Percentiles rank a stretch among this genome's conserved stretches.
phyloP scores from a whole-genome alignment of 2,797 vertebrate species.

The Chanos chanos region DNA sequence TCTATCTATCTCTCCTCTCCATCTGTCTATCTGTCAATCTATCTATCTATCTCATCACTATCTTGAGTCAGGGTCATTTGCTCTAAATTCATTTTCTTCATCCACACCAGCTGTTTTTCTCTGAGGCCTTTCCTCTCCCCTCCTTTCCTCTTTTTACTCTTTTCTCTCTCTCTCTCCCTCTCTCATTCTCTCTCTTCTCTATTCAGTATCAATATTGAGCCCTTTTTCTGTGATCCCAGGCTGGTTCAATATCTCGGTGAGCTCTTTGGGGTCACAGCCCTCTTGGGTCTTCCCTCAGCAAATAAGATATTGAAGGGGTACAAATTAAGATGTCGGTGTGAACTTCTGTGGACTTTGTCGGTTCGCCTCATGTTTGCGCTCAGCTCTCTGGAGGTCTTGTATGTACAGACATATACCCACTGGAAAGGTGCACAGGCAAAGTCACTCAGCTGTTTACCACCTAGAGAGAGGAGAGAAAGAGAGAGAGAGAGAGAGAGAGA shows the following conservation, averaged over 20 bases:
- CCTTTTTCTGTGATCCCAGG: conserved; percentile 46
- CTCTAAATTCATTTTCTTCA: too few relatives aligned
- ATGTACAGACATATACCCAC: conserved; percentile 4
- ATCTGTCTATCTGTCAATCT: neutral
- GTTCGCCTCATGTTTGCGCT: conserved; percentile 34
- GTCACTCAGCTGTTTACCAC: too few relatives aligned
- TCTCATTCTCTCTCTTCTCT: conserved; percentile 14
- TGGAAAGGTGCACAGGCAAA: neutral
- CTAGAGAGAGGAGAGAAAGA: too few relatives aligned
- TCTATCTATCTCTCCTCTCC: neutral
- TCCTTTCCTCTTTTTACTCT: neutral
- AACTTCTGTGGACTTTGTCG: conserved; percentile 44
- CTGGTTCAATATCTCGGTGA: conserved; percentile 48
- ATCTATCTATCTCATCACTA: too few relatives aligned
- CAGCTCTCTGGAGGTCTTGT: conserved; percentile 17
- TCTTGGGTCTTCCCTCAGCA: conserved; percentile 32
- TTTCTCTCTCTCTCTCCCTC: conserved; percentile 28
- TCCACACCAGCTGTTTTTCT: too few relatives aligned
- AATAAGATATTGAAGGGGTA: conserved; percentile 53
- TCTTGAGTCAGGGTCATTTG: too few relatives aligned
- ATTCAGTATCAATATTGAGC: conserved; percentile 51
- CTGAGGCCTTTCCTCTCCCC: too few relatives aligned
- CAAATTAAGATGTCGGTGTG: conserved; percentile 51
- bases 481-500: too few relatives aligned
- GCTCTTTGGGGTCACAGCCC: conserved; percentile 31